A percentile compares a stretch with the other conserved stretches of the same genome.
phyloP scores from a whole-genome alignment of 2,888 invertebrate genomes.

The Myopa testacea region DNA sequence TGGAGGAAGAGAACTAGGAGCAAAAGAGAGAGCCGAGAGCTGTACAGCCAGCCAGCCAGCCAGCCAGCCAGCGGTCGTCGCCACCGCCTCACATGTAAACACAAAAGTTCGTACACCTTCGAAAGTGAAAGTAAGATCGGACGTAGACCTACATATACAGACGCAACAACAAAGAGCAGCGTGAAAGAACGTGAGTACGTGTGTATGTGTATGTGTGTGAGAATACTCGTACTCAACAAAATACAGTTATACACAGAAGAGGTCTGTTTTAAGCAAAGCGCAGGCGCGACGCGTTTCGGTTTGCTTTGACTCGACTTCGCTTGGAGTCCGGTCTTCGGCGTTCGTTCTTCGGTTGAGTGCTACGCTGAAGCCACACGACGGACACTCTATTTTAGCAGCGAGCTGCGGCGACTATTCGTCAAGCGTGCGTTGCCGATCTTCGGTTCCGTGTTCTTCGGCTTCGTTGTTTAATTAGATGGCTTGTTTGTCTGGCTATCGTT shows the following conservation, averaged over 20 bases:
- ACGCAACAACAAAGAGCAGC: constrained; percentile 12
- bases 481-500: too few relatives aligned
- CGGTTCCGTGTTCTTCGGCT: neutral
- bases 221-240: constrained; percentile 46
- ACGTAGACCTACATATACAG: constrained; percentile 69
- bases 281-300: constrained; percentile 3
- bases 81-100: constrained; percentile 55
- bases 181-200: constrained; percentile 16
- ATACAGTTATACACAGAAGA: constrained; percentile 47
- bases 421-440: neutral
- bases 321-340: neutral
- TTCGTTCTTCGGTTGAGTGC: neutral
- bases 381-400: neutral
- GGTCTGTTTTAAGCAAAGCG: constrained; percentile 22
- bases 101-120: constrained; percentile 68
- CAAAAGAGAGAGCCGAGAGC: constrained; percentile 15
- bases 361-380: constrained; percentile 21
- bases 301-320: neutral
- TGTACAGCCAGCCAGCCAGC: constrained; percentile 2
- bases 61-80: constrained; percentile 26
- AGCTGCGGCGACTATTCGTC: neutral
- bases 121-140: constrained; percentile 69
- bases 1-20: neutral
- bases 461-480: neutral
- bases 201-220: constrained; percentile 30